These are phyloP conservation scores for Trachelus tabidus DNA, from an alignment of 2,888 invertebrate genomes.

Conservation along the genomic window DNA sequence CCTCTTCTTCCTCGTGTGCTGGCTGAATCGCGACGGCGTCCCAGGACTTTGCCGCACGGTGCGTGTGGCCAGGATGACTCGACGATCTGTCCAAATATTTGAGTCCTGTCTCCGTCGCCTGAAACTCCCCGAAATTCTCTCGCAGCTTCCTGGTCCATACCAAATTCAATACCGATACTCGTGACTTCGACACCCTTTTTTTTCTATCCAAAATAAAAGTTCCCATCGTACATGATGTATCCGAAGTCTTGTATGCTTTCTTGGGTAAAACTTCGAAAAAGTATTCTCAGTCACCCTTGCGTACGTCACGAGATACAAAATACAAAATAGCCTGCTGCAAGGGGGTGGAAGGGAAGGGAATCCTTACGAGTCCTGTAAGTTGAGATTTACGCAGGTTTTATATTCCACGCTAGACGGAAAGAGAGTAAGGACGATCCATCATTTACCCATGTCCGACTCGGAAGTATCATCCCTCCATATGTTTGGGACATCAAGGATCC, in stretches of 20 bases:
- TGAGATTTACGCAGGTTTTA: constrained; percentile 62
- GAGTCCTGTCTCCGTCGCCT: constrained; percentile 28
- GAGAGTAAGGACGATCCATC: constrained; percentile 56
- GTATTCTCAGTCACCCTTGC: neutral
- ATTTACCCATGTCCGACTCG: constrained; percentile 60
- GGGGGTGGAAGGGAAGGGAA: neutral
- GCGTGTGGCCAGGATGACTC: constrained; percentile 51
- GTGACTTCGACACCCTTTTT: neutral
- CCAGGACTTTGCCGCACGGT: constrained; percentile 5
- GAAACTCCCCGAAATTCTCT: neutral
- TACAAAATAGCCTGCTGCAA: neutral
- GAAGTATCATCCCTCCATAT: constrained; percentile 53
- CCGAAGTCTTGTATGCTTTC: neutral
- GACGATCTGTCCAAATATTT: constrained; percentile 61
- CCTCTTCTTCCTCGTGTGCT: constrained; percentile 41
- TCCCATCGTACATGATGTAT: neutral
- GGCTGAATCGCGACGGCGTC: constrained; percentile 19
- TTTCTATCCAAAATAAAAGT: neutral
- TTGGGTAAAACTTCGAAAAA: neutral
- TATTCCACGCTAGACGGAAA: constrained; percentile 43
- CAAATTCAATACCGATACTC: too few species aligned
- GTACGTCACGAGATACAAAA: neutral
- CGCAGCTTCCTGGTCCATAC: neutral
- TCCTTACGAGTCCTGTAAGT: constrained; percentile 23
- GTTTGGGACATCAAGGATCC: constrained; percentile 10